Evolutionary conservation across 2,888 invertebrate species (phyloP), one percentile per base, ranked within the genome.

Genomic region (Microplitis deprimator): DNA sequence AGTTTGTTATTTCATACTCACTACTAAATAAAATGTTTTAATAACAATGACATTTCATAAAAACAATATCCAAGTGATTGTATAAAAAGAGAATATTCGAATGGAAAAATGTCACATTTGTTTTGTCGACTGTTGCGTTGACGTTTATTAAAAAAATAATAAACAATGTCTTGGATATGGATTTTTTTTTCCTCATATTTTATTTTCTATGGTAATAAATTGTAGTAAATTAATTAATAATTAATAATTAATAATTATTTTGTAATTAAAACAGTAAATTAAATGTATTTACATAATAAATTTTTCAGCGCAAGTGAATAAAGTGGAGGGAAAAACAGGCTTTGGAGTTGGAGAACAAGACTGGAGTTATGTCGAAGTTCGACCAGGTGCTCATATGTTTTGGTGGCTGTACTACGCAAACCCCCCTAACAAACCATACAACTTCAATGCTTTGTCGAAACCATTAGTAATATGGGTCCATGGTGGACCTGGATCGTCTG

Each of bases 401-500:
- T 97, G 95, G 92, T 97, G 96, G 96, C 89, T 97, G 59, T 96
- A 95, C 86, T 94, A 94, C 85, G 77, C 70, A 13, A 71, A 70
- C 17, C 74, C 73, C 16, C 61, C 65, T 13, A 95, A 94, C 10
- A 94, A 93, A 0, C 93, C 94, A 71, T 93, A 93, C 0, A 81
- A 75, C 39, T 91, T 91, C 67, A 92, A 93, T 85, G 77, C 70
- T 0, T 92, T 92, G 0, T 92, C 94, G 1, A 91, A 93, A 62
- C 97, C 97, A 0, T 90, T 97, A 39, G 91, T 96, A n/a, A 93
- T 97, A 75, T 97, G 97, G 97, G 91, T 97, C 13, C 95, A 97
- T 92, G 97, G 97, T 5, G 97, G 97, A 0, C 97, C 97, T 0
- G 97, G 94, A 82, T 94, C 93, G 0, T 95, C 95, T 0, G 94